Evolutionary conservation across 2,113 vertebrate species (phyloP), one percentile per base, ranked within the genome.

Genomic region (Felis chaus): DNA sequence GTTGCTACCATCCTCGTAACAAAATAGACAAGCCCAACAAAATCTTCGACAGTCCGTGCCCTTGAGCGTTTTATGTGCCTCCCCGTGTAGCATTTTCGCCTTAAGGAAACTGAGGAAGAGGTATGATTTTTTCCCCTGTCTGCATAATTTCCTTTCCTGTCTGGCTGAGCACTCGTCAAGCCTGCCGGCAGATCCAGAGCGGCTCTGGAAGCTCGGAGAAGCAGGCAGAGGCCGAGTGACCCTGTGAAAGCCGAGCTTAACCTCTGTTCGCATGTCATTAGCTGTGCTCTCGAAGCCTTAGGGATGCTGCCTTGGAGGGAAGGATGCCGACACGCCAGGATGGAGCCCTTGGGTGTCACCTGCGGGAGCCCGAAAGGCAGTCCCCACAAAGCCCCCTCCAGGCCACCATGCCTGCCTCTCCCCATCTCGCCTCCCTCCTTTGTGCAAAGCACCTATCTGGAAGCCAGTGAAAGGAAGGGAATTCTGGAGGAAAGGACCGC

Each of bases 251-350:
- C 91, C 78, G 19, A 5, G 21, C 15, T 76, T 39, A 13, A 12
- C 79, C 80, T 88, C 36, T 5, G 55, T 3, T 82, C 69, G 74
- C 16, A 18, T 3, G 55, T 68, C 10, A 6, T 71, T 16, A 18
- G 25, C 36, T 0, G 33, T 0, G 0, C 45, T 48, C 33, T 61
- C 48, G 13, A 0, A 19, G 91, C 39, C 15, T 48, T 5, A 0
- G n/a, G 80, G 57, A 10, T 0, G 0, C 9, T 3, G 8, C 81
- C 65, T 39, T 45, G 68, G 5, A 1, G 3, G 50, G 31, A 78
- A 55, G 88, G 39, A 39, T 0, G 0, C 19, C 6, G 50, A 45
- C 53, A 7, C 0, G 1, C 19, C n/a, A n/a, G 18, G 48, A 73
- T 12, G 2, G 50, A 15, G 36, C 5, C 61, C 69, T 76, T 1